Conservation (phyloP, 2,797 vertebrate genomes). For the Paratrypauchen microcephalus region DNA sequence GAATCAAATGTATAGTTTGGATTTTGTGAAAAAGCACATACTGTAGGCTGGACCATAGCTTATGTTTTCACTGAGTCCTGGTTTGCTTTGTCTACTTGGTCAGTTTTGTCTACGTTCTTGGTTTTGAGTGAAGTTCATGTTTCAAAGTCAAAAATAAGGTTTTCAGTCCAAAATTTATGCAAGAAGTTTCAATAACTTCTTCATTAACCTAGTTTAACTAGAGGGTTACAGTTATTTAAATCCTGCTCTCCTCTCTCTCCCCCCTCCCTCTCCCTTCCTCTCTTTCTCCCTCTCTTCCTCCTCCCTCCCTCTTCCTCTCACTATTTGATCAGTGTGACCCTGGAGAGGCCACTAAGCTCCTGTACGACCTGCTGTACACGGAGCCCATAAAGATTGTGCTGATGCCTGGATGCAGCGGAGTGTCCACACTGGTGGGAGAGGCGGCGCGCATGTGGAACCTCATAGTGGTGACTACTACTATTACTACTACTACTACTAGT, state of each 20-base stretch:
- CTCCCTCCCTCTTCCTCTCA: not conserved
- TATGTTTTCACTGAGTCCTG: not conserved
- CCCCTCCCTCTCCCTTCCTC: not conserved
- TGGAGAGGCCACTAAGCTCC: slow-evolving; percentile 86
- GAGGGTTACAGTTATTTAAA: no score
- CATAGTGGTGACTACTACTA: slow-evolving; percentile 76
- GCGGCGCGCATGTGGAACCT: slow-evolving; percentile 92
- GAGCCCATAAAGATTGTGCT: slow-evolving; percentile 90
- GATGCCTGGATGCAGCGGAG: slow-evolving; percentile 89
- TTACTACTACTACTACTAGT: no score
- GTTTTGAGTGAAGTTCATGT: not conserved
- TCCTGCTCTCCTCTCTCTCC: no score
- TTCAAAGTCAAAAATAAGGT: slow-evolving; percentile 4
- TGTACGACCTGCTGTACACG: slow-evolving; percentile 88
- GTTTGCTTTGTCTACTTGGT: not conserved
- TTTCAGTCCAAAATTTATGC: not conserved
- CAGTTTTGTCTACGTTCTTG: no score
- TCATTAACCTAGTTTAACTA: not conserved
- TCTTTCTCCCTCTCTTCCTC: no score
- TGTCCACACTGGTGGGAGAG: slow-evolving; percentile 88
- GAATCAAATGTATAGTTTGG: no score
- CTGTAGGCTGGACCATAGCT: no score
- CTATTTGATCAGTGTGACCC: slow-evolving; percentile 54
- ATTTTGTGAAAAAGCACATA: no score
- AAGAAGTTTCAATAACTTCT: not conserved